These are phyloP conservation scores for Apodemia mormo DNA, from an alignment of 2,888 invertebrate genomes.

Conservation along the genomic window DNA sequence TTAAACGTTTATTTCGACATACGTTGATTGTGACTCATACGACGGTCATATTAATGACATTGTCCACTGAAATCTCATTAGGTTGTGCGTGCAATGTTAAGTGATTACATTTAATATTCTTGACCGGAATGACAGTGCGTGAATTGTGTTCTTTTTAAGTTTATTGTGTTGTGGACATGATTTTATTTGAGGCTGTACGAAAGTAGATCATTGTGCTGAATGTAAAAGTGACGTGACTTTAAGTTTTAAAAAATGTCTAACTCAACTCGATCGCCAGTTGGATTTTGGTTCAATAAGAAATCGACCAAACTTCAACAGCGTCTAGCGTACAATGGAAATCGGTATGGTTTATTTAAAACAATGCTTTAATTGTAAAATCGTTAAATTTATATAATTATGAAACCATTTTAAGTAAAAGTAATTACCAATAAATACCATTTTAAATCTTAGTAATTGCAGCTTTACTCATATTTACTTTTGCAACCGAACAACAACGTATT, in stretches of 20 bases:
- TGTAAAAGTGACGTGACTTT: slow-evolving; percentile 39
- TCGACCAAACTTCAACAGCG: slow-evolving; percentile 63
- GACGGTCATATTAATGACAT: slow-evolving; percentile 68
- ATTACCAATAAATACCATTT: too few relatives aligned
- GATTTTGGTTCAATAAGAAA: slow-evolving; percentile 70
- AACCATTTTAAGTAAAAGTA: background rate
- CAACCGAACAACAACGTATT: too few relatives aligned
- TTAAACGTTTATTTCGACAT: slow-evolving; percentile 42
- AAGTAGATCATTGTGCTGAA: slow-evolving; percentile 53
- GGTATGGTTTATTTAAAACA: slow-evolving; percentile 57
- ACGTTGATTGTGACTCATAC: slow-evolving; percentile 60
- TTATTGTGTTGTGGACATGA: slow-evolving; percentile 52
- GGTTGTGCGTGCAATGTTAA: slow-evolving; percentile 75
- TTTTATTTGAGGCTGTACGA: slow-evolving; percentile 58
- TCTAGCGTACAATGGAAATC: slow-evolving; percentile 70
- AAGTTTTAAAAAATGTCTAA: slow-evolving; percentile 61
- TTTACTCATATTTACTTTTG: too few relatives aligned
- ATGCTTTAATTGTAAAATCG: slow-evolving; percentile 24
- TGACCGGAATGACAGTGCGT: slow-evolving; percentile 55
- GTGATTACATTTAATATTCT: slow-evolving; percentile 73
- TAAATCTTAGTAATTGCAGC: too few relatives aligned
- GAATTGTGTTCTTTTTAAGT: slow-evolving; percentile 53
- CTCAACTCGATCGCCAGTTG: slow-evolving; percentile 62
- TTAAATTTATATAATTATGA: background rate
- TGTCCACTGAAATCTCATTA: slow-evolving; percentile 77